Evolutionary conservation across 2,888 invertebrate species (phyloP), one percentile per base, ranked within the genome.

Genomic region (Blera fallax): DNA sequence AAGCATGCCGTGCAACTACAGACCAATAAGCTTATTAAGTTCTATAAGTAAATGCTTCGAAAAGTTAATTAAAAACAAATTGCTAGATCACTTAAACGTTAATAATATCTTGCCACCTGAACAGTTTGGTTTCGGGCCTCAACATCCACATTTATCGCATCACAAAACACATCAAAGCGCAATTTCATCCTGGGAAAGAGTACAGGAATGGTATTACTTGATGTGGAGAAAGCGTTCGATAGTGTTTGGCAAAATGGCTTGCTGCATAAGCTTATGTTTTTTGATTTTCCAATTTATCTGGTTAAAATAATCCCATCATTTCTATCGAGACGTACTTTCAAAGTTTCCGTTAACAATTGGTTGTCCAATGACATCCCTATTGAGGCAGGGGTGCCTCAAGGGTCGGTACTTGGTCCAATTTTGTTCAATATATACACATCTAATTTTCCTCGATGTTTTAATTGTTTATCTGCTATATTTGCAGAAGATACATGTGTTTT

Each of bases 211-310:
- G 78, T 89, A 0, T 79, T 90, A 7, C 76, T 91, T 0, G 90
- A 91, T 60, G 80, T 90, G 1, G 87, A 88, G 48, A 89, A 89
- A 72, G 90, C 90, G 0, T 90, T 91, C 74, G 89, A 91, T 80
- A 87, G 87, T 11, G 89, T 91, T 2, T 90, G 90, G 89, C 89
- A 90, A 45, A 67, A 88, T 1, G 90, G 88, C 4, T 87, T 90
- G 0, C 24, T 67, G 1, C 52, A 67, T 10, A 67, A 67, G 10
- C 6, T 52, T 2, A n/a, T 67, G 0, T 1, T 24, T 89, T 6
- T 45, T 24, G 58, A 87, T 14, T 69, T 88, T 34, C 88, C 89
- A 56, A 24, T 32, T n/a, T 54, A 88, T 32, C 65, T 87, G 27
- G 82, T 88, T 0, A 81, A 87, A 79, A 73, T 89, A 2, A 73